Percentiles rank a stretch among this genome's conserved stretches.
Conservation (phyloP, 2,113 vertebrate species). For the human region GRCh38 chr9:65717001-65717500, state of each 20-base stretch:
- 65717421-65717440: not conserved
- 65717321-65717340: not conserved
- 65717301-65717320: not conserved
- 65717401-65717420: not conserved
- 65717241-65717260: not conserved
- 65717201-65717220: not conserved
- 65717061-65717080: not conserved
- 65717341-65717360: not conserved
- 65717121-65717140: not conserved
- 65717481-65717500: not conserved
- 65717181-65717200: not conserved
- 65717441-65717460: not conserved
- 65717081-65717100: not conserved
- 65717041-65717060: not conserved
- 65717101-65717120: not conserved
- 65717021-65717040: not conserved
- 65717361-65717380: too few species aligned
- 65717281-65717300: not conserved
- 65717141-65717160: not conserved
- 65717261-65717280: not conserved
- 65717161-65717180: not conserved
- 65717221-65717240: not conserved
- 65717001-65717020: not conserved
- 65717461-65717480: not conserved
- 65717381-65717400: not conserved